phyloP scores from a whole-genome alignment of 2,888 invertebrate species.

The Lochmaea crataegi region DNA sequence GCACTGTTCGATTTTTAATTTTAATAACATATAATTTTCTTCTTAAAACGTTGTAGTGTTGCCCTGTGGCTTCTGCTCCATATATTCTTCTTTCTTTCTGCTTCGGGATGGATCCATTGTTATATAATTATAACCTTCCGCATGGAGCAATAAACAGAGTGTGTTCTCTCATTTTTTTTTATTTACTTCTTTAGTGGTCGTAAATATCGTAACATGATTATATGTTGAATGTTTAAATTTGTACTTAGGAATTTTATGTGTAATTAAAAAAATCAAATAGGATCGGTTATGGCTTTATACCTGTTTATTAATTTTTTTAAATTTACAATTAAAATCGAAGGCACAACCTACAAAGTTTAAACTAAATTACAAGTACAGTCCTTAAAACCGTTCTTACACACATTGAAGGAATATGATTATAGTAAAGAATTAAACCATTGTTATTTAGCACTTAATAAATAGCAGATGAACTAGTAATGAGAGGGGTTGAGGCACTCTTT shows the following conservation, averaged over 20 bases:
- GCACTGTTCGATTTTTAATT: constrained; percentile 55
- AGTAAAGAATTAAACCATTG: no score
- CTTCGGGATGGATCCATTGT: constrained; percentile 55
- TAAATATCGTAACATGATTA: constrained; percentile 31
- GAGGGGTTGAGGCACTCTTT: no score
- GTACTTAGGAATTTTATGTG: constrained; percentile 14
- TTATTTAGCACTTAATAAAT: no score
- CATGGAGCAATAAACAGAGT: constrained; percentile 43
- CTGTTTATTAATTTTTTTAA: background rate
- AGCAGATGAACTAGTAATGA: no score
- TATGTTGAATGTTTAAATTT: constrained; percentile 30
- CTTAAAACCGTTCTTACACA: no score
- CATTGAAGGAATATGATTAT: no score
- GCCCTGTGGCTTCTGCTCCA: constrained; percentile 60
- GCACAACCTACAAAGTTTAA: no score
- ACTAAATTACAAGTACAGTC: no score
- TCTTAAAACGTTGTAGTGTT: constrained; percentile 60
- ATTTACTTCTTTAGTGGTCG: constrained; percentile 21
- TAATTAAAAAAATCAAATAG: constrained; percentile 17
- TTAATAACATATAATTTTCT: constrained; percentile 62
- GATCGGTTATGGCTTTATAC: background rate
- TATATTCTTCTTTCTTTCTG: constrained; percentile 52
- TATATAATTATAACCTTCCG: constrained; percentile 59
- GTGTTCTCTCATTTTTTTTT: constrained; percentile 31
- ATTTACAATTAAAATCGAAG: background rate